A percentile compares a stretch with the other conserved stretches of the same genome.
Evolutionary conservation across 2,888 invertebrate genomes (phyloP).

Genomic region (Amitus sp.): DNA sequence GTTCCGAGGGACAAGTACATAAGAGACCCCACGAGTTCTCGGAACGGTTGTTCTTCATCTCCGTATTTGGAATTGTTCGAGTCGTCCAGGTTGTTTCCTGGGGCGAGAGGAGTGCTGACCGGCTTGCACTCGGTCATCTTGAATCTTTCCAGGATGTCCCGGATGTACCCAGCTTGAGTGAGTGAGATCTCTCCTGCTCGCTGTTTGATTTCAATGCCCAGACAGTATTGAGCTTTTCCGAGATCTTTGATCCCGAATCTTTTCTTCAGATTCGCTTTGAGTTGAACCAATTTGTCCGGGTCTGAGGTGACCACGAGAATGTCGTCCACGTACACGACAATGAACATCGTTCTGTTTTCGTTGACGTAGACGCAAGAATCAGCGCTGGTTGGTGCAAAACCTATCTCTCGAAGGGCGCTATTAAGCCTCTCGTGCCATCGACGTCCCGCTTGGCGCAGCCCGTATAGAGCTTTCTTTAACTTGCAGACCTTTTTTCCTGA

Average conservation of each 20-base stretch:
- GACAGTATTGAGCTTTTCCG: conserved; percentile 31
- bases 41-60: conserved; percentile 15
- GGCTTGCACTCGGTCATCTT: conserved; percentile 31
- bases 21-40: conserved; percentile 39
- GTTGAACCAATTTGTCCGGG: too few species aligned
- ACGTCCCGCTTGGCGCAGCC: background rate
- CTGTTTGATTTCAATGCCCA: conserved; percentile 41
- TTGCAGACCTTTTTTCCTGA: background rate
- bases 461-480: conserved; percentile 9
- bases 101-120: conserved; percentile 26
- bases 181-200: conserved; percentile 11
- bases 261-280: background rate
- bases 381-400: background rate
- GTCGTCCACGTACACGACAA: conserved; percentile 28
- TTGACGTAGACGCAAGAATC: conserved; percentile 22
- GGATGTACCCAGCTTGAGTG: conserved; percentile 22
- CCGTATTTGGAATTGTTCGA: too few species aligned
- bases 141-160: conserved; percentile 30
- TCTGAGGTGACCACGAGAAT: conserved; percentile 19
- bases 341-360: conserved; percentile 1
- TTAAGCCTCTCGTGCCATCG: conserved; percentile 8
- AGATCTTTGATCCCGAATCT: conserved; percentile 35
- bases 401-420: background rate
- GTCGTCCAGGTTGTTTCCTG: background rate
- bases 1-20: conserved; percentile 36